Evolutionary conservation across 2,888 invertebrate species (phyloP).

Genomic region (Pheosia tremula): DNA sequence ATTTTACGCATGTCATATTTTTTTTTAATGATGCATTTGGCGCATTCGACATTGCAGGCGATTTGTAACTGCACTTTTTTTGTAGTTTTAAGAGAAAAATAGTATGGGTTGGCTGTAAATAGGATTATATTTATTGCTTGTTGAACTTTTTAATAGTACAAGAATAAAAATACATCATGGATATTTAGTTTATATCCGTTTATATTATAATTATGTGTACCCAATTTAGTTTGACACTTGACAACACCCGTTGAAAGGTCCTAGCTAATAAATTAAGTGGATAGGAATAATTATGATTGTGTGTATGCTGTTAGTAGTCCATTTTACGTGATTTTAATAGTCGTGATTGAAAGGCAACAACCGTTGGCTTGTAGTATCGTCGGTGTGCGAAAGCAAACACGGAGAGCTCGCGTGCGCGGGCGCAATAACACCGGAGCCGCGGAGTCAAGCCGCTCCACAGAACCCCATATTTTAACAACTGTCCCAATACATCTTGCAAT

Average conservation of each 20-base stretch:
- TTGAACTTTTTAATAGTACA: too few species aligned
- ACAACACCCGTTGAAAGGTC: not conserved
- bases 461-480: constrained; percentile 85
- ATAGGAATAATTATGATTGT: not conserved
- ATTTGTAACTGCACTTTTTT: too few species aligned
- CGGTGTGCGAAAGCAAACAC: constrained; percentile 52
- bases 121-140: too few species aligned
- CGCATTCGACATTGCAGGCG: too few species aligned
- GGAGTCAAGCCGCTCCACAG: constrained; percentile 69
- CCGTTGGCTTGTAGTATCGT: constrained; percentile 37
- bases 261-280: not conserved
- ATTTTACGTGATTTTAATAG: constrained; percentile 20
- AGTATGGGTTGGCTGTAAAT: too few species aligned
- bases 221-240: not conserved
- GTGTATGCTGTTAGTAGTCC: constrained; percentile 1
- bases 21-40: too few species aligned
- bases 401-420: constrained; percentile 75
- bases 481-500: constrained; percentile 85
- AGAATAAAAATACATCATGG: not conserved
- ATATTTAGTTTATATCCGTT: not conserved
- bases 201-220: not conserved
- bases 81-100: too few species aligned
- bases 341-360: constrained; percentile 39
- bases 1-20: too few species aligned
- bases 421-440: constrained; percentile 71